Evolutionary conservation across 2,888 invertebrate genomes (phyloP), one percentile per base, ranked within the genome.

Genomic region (Trichopria drosophilae): DNA sequence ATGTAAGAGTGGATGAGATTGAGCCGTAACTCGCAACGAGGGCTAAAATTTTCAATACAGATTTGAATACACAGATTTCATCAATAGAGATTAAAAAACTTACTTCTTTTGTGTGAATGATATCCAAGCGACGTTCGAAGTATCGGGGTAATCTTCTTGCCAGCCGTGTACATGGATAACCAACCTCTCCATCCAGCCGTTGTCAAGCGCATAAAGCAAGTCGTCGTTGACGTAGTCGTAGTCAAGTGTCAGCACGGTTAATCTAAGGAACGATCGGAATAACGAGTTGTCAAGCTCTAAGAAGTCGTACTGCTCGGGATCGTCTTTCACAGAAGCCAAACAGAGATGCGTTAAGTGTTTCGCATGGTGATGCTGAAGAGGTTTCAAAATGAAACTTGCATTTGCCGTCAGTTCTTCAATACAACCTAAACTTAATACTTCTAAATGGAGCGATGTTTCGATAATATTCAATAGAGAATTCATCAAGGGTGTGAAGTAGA

Each of bases 321-420:
- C 84, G 69, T 85, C 85, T 73, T 87, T 88, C 22, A 88, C 82
- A 41, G 86, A 85, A 58, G 87, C 85, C 61, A 88, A 75, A 62
- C 86, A 85, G 32, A 88, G 77, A 56, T 81, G 79, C 51, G 80
- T 78, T 39, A 88, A 70, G 51, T 81, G 80, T 60, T 80, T 78
- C 36, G 84, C 69, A 45, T 82, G 81, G 60, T 76, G 71, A 31
- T 70, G 63, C 31, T 70, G 72, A 28, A 82, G 68, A 4, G 74
- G 65, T 26, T 75, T 67, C 23, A 82, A 61, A 45, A 81, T 68
- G 26, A 69, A 59, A 42, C 72, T 73, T 12, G 77, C 71, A 58
- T 76, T 75, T 37, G 75, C 75, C n/a, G 78, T 70, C 28, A 82
- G 62, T 49, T 81, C 80, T 65, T 81, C 80, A 19, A 79, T 75